Conservation (phyloP, 1,140 invertebrate species). For the Piezodorus guildinii region DNA sequence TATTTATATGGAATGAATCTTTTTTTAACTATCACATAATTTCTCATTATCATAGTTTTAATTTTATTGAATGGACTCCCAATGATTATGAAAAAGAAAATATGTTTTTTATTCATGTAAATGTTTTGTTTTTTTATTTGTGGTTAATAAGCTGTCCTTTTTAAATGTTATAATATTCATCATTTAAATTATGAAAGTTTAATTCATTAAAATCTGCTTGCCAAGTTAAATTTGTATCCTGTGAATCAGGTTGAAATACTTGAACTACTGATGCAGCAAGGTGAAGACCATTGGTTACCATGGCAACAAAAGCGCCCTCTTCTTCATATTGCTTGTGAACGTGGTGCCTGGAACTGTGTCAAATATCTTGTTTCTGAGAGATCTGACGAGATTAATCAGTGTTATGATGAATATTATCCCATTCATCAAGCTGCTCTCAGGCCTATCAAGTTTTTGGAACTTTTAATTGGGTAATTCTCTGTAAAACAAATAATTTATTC, state of each 20-base stretch:
- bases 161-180: too few relatives aligned
- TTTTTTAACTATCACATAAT: too few relatives aligned
- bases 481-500: too few relatives aligned
- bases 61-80: too few relatives aligned
- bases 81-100: too few relatives aligned
- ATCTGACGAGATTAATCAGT: slow-evolving; percentile 57
- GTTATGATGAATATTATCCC: slow-evolving; percentile 64
- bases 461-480: slow-evolving; percentile 40
- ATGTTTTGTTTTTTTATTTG: too few relatives aligned
- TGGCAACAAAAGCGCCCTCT: slow-evolving; percentile 45
- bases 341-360: slow-evolving; percentile 57
- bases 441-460: slow-evolving; percentile 51
- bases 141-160: too few relatives aligned
- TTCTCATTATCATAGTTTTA: too few relatives aligned
- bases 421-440: slow-evolving; percentile 60
- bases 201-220: too few relatives aligned
- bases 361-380: slow-evolving; percentile 50
- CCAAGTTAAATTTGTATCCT: neutral
- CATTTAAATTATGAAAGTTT: too few relatives aligned
- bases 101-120: too few relatives aligned
- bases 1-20: too few relatives aligned
- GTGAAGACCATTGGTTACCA: slow-evolving; percentile 54
- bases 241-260: slow-evolving; percentile 36
- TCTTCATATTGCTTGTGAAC: slow-evolving; percentile 53
- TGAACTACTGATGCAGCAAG: slow-evolving; percentile 50